phyloP scores from a whole-genome alignment of 2,113 vertebrate species.

The Hypomesus transpacificus region DNA sequence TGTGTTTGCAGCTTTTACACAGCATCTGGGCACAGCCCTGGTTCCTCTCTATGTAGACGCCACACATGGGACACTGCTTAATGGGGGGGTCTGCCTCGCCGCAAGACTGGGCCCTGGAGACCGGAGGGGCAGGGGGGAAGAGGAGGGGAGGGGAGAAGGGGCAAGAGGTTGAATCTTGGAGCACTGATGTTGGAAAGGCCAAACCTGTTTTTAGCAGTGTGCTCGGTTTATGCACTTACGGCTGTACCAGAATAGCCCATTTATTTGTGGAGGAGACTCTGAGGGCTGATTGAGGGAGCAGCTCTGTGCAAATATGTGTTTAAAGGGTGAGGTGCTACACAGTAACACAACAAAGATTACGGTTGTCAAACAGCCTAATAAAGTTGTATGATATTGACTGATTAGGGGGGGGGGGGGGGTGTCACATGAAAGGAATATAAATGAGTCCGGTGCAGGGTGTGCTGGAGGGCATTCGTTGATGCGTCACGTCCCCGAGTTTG shows the following conservation, averaged over 20 bases:
- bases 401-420: not conserved
- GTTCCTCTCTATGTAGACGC: constrained; percentile 90
- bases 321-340: not conserved
- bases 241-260: constrained; percentile 23
- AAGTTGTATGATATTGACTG: not conserved
- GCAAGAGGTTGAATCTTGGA: not conserved
- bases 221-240: not conserved
- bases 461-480: not conserved
- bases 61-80: constrained; percentile 92
- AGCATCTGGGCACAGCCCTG: constrained; percentile 99
- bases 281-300: not conserved
- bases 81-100: constrained; percentile 75
- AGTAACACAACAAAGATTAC: not conserved
- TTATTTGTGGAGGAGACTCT: constrained; percentile 25
- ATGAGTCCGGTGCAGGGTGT: too few relatives aligned
- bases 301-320: not conserved
- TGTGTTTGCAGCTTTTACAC: constrained; percentile 98
- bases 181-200: constrained; percentile 5
- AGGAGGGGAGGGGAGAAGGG: not conserved
- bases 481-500: not conserved
- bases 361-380: too few relatives aligned
- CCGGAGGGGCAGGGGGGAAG: not conserved
- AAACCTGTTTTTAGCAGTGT: constrained; percentile 37
- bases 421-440: too few relatives aligned
- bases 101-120: constrained; percentile 51